These are phyloP conservation scores for Peromyscus maniculatus DNA, from an alignment of 2,113 vertebrate species.

Conservation along the genomic window DNA sequence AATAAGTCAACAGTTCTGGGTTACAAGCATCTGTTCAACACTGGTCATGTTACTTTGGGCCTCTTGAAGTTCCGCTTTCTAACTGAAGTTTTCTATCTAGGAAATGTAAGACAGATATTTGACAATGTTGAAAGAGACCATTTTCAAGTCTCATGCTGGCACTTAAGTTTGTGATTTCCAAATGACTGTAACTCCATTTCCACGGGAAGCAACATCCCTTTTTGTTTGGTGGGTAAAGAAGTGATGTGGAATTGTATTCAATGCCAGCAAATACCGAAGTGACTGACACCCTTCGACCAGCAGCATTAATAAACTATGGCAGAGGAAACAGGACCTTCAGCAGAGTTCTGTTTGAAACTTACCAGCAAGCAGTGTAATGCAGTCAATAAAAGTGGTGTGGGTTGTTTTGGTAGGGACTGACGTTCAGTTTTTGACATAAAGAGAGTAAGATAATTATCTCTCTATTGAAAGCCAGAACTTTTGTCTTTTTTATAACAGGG, in stretches of 20 bases:
- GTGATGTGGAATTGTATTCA: not conserved
- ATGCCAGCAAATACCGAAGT: not conserved
- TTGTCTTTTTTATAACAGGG: not conserved
- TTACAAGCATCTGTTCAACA: not conserved
- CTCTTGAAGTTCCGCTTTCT: not conserved
- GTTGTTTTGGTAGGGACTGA: not conserved
- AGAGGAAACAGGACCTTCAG: not conserved
- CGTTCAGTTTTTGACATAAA: not conserved
- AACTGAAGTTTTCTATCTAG: not conserved
- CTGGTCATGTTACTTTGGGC: not conserved
- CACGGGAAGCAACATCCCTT: not conserved
- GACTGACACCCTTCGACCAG: not conserved
- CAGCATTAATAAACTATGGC: not conserved
- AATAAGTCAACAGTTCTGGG: not conserved
- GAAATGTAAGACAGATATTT: not conserved
- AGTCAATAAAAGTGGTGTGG: not conserved
- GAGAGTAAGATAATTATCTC: not conserved
- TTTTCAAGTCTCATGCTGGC: not conserved
- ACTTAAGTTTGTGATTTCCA: not conserved
- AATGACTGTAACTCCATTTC: not conserved
- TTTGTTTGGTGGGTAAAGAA: not conserved
- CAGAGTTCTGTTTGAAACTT: not conserved
- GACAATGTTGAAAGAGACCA: not conserved
- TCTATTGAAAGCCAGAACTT: not conserved
- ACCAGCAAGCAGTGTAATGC: not conserved